Percentiles rank a stretch among this genome's conserved stretches.
These are phyloP conservation scores for Indri indri DNA, from an alignment of 2,113 vertebrate genomes.

Conservation along the genomic window DNA sequence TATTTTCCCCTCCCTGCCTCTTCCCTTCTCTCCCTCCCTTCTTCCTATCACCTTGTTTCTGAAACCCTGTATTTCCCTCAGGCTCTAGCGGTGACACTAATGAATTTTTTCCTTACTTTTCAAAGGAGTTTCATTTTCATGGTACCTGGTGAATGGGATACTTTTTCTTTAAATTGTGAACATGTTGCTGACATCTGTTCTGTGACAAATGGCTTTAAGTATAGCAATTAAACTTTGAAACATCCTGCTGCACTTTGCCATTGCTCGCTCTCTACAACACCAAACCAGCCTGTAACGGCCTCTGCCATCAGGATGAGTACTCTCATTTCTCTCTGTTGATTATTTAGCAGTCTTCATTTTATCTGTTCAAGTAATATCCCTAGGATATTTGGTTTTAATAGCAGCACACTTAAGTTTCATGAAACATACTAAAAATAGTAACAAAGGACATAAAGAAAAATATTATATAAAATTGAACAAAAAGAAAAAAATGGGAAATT, in stretches of 20 bases:
- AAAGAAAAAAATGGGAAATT: neutral
- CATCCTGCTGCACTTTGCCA: neutral
- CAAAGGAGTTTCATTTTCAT: neutral
- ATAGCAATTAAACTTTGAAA: neutral
- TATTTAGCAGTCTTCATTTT: neutral
- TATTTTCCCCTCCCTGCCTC: fast-evolving
- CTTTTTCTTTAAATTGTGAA: neutral
- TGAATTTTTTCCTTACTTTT: neutral
- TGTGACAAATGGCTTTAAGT: neutral
- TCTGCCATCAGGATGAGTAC: fast-evolving
- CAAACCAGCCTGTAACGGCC: neutral
- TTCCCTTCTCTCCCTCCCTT: neutral
- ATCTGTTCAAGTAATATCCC: neutral
- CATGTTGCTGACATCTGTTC: neutral
- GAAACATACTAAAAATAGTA: neutral
- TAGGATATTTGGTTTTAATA: neutral
- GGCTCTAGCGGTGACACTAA: neutral
- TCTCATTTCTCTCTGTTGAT: neutral
- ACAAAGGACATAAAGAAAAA: neutral
- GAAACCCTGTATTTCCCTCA: neutral
- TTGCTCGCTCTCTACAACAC: neutral
- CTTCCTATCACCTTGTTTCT: neutral
- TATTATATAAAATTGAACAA: neutral
- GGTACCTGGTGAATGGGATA: neutral
- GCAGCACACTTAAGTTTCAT: neutral